These are phyloP conservation scores for Luperina testacea DNA, from an alignment of 2,888 invertebrate species.

Conservation along the genomic window DNA sequence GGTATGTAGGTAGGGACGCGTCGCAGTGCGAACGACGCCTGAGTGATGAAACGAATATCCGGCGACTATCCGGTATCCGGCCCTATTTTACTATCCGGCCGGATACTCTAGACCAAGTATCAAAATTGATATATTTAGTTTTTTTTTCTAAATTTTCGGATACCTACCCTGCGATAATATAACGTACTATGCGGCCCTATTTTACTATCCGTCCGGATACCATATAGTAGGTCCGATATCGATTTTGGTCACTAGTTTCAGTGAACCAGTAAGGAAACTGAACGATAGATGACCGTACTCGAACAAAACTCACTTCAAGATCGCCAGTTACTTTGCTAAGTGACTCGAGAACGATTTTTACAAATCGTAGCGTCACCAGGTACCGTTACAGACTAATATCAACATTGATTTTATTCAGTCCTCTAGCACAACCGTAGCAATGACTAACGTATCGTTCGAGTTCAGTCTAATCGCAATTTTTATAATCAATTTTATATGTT, in stretches of 20 bases:
- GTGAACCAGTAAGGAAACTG: not conserved
- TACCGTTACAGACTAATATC: conserved; percentile 33
- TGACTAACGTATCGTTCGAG: conserved; percentile 32
- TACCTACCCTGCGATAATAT: not conserved
- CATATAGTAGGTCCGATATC: not conserved
- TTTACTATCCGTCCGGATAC: not conserved
- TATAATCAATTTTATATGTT: conserved; percentile 42
- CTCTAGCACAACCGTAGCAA: conserved; percentile 3
- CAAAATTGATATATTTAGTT: not conserved
- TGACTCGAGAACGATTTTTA: conserved; percentile 18
- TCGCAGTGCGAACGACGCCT: not conserved
- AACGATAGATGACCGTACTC: not conserved
- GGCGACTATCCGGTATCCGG: not conserved
- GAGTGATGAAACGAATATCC: not conserved
- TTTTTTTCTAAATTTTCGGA: not conserved
- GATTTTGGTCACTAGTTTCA: not conserved
- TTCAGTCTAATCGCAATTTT: conserved; percentile 11
- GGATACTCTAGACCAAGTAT: not conserved
- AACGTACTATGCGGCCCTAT: not conserved
- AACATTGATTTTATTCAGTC: conserved; percentile 35
- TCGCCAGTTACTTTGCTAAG: not conserved
- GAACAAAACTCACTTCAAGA: not conserved
- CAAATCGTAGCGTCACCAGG: conserved; percentile 18
- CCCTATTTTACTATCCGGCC: not conserved
- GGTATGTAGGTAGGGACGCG: not conserved